These are phyloP conservation scores for Epirrita christyi DNA, from an alignment of 2,888 invertebrate genomes.

Conservation along the genomic window DNA sequence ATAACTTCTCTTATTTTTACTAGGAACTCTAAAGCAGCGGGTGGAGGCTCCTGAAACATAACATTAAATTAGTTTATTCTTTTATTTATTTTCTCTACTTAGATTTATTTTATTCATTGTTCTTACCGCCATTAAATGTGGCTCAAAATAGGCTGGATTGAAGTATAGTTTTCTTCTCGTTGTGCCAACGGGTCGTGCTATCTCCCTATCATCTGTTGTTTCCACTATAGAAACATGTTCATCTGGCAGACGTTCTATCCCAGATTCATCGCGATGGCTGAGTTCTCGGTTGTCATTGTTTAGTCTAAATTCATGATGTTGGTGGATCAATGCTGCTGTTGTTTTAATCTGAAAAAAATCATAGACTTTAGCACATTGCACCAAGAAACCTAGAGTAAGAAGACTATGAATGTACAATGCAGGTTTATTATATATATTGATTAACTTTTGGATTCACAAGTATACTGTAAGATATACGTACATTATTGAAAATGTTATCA, in stretches of 20 bases:
- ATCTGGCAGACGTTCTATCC: constrained; percentile 90
- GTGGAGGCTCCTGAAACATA: constrained; percentile 92
- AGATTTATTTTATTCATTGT: not conserved
- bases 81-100: not conserved
- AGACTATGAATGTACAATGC: not conserved
- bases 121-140: constrained; percentile 91
- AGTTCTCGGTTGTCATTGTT: constrained; percentile 62
- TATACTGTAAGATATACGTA: constrained; percentile 47
- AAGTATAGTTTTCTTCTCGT: constrained; percentile 93
- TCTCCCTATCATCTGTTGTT: constrained; percentile 89
- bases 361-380: not conserved
- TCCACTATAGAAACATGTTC: constrained; percentile 94
- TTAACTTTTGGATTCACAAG: not conserved
- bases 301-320: constrained; percentile 72
- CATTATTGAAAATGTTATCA: constrained; percentile 64
- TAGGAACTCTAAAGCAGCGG: constrained; percentile 95
- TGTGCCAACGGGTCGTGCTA: constrained; percentile 88
- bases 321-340: constrained; percentile 90
- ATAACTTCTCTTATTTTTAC: constrained; percentile 96
- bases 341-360: constrained; percentile 68
- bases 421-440: not conserved
- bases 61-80: constrained; percentile 13
- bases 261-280: constrained; percentile 81
- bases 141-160: constrained; percentile 96
- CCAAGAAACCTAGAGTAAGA: not conserved